phyloP scores from a whole-genome alignment of 2,797 vertebrate genomes.

The Lacerta agilis region DNA sequence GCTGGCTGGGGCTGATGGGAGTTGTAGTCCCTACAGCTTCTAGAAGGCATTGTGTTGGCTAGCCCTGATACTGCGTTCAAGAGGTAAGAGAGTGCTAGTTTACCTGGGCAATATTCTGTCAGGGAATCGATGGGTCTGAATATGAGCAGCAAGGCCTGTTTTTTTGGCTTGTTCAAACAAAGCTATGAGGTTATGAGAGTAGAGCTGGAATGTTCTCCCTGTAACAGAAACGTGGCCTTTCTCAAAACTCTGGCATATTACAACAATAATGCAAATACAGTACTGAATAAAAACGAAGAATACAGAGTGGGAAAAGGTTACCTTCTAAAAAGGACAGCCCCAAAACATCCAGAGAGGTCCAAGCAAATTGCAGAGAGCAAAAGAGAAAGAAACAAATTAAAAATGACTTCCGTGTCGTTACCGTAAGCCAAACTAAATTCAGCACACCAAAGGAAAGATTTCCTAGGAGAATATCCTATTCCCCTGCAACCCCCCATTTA shows the following conservation, averaged over 20 bases:
- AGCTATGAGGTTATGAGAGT: constrained; percentile 97
- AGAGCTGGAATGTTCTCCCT: constrained; percentile 97
- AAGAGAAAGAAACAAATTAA: constrained; percentile 78
- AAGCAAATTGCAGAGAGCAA: constrained; percentile 77
- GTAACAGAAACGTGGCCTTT: constrained; percentile 53
- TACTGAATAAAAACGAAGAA: constrained; percentile 27
- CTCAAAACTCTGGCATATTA: constrained; percentile 10
- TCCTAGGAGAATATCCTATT: fast-evolving
- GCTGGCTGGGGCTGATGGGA: too few relatives aligned
- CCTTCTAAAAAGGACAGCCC: constrained; percentile 89
- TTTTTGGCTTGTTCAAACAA: constrained; percentile 98
- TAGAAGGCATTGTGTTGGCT: too few relatives aligned
- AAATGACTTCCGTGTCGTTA: constrained; percentile 17
- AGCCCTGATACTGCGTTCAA: not conserved
- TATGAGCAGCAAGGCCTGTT: constrained; percentile 93
- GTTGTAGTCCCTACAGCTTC: too few relatives aligned
- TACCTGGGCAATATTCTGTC: constrained; percentile 92
- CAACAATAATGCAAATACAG: not conserved
- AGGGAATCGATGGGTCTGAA: constrained; percentile 96
- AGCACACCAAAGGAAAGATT: not conserved
- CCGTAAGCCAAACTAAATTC: not conserved
- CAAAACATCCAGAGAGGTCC: constrained; percentile 78
- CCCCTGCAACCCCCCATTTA: not conserved
- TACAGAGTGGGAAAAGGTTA: constrained; percentile 76
- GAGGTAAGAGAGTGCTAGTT: not conserved